Evolutionary conservation across 2,888 invertebrate genomes (phyloP), one percentile per base, ranked within the genome.

Genomic region (Perithous albicinctus): DNA sequence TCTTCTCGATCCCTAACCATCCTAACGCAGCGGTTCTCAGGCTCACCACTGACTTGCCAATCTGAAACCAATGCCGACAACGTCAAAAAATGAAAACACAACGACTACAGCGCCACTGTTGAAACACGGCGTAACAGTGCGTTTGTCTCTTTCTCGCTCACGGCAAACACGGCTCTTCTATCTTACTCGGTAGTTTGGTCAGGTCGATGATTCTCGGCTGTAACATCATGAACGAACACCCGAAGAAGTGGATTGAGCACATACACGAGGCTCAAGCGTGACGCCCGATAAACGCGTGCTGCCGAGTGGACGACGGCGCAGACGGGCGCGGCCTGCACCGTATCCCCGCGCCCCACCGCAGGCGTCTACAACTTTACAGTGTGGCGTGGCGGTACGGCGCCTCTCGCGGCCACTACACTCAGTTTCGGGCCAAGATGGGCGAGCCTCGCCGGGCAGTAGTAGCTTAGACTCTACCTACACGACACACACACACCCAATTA

Each of bases 381-480:
- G 80, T 54, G 80, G 63, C 61, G 79, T 59, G 61, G 59, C 56
- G 63, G 75, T 80, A 84, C 88, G 91, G 38, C 91, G 72, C 88
- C 85, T 82, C 38, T 83, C 29, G 73, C 88, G 91, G 87, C 86
- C 82, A 82, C 76, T 88, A 82, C 80, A 76, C 77, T 88, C 86
- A 91, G 90, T 91, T 90, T 91, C 89, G 87, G 82, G 88, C 85
- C 91, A 91, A 91, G 90, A 91, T 91, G 91, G 91, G 91, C 91
- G 91, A 90, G 89, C 86, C 87, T 91, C 90, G 90, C 91, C 91
- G 91, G 91, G 90, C 91, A 91, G 91, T 91, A 91, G 91, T 91
- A 92, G 91, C 91, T 91, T 92, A 92, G 91, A 90, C 91, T 91
- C 91, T 91, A 91, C 91, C 90, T 90, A 90, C 91, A 90, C 89